phyloP scores from a whole-genome alignment of 2,888 invertebrate species.

The Kryphioiulus occultus region DNA sequence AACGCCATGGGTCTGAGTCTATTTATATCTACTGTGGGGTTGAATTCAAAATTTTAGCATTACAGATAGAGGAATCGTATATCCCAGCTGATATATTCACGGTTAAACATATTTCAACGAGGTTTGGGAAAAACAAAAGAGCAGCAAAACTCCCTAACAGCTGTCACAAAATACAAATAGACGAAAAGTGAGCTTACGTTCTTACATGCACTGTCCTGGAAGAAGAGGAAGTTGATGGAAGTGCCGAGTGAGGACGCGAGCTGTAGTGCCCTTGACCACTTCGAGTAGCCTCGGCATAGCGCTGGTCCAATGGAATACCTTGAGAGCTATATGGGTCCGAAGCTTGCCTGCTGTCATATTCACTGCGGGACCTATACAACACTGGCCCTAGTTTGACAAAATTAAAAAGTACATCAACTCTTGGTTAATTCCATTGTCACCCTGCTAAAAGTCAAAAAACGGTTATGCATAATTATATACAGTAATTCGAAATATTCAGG shows the following conservation, averaged over 20 bases:
- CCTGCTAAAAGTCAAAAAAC: neutral
- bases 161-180: slow-evolving; percentile 49
- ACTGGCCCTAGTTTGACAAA: neutral
- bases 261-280: slow-evolving; percentile 52
- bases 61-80: too few relatives aligned
- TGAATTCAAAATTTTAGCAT: too few relatives aligned
- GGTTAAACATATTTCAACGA: slow-evolving; percentile 1
- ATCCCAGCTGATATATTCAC: too few relatives aligned
- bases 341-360: slow-evolving; percentile 45
- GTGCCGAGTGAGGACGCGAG: slow-evolving; percentile 50
- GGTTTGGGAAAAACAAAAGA: neutral
- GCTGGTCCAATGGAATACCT: neutral
- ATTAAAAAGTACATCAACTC: neutral
- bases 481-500: too few relatives aligned
- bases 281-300: slow-evolving; percentile 49
- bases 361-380: slow-evolving; percentile 33
- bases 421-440: neutral
- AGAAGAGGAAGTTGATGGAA: slow-evolving; percentile 52
- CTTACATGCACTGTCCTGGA: slow-evolving; percentile 61
- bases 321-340: slow-evolving; percentile 1
- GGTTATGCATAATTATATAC: too few relatives aligned
- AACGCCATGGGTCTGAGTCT: too few relatives aligned
- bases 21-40: too few relatives aligned
- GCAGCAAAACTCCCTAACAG: neutral
- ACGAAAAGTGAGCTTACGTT: slow-evolving; percentile 59